phyloP scores from a whole-genome alignment of 2,888 invertebrate genomes.

The Cheilosia pagana region DNA sequence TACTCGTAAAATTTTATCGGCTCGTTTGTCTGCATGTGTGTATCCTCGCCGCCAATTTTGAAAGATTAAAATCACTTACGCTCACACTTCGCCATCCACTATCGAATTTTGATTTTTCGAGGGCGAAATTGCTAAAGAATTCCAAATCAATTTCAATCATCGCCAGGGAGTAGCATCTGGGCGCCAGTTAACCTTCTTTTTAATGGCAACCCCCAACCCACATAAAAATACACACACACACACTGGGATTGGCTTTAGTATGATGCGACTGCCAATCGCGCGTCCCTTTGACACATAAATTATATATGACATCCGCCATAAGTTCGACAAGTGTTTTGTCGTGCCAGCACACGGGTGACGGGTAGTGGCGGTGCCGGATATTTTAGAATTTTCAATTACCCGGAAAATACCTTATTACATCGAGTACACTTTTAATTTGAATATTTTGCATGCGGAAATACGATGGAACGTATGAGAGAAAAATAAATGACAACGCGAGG shows the following conservation, averaged over 20 bases:
- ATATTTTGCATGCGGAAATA: conserved; percentile 60
- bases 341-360: neutral
- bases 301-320: conserved; percentile 43
- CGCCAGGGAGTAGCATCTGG: conserved; percentile 50
- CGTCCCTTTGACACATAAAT: conserved; percentile 41
- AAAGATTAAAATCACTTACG: conserved; percentile 71
- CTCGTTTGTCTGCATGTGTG: conserved; percentile 37
- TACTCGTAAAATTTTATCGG: conserved; percentile 67
- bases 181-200: conserved; percentile 37
- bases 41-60: conserved; percentile 55
- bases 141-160: conserved; percentile 71
- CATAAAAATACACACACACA: too few relatives aligned
- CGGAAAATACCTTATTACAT: conserved; percentile 66
- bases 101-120: conserved; percentile 32
- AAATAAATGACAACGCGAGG: conserved; percentile 8
- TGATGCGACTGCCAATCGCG: neutral
- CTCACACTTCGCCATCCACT: conserved; percentile 25
- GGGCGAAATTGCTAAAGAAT: conserved; percentile 37
- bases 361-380: conserved; percentile 34
- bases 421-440: conserved; percentile 67
- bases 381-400: conserved; percentile 67
- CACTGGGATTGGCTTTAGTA: neutral
- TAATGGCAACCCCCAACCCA: conserved; percentile 4
- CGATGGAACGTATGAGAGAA: conserved; percentile 5
- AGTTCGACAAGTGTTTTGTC: conserved; percentile 42